Base-by-base conservation (phyloP, 1,140 invertebrate species). In the Spodoptera litura region DNA sequence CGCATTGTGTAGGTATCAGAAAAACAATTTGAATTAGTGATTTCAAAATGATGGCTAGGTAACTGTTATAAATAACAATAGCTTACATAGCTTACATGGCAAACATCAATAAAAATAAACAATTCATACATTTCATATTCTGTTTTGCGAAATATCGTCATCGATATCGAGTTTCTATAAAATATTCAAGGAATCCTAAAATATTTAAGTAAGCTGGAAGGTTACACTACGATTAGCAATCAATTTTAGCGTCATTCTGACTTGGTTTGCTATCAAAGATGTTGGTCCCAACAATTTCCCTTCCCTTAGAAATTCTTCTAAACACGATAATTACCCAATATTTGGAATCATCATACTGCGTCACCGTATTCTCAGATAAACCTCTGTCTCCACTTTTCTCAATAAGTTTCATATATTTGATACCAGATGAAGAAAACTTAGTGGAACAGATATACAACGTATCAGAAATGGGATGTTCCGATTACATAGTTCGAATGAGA, bases 381-480 rank as follows among this genome's bases (percentile, higher is more conserved):
- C 56, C 80, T n/a, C 73, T 89, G 4, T 55, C 81, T 8, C 70
- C 89, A 10, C 62, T 62, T 13, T 59, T 84, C 44, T 51, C 79
- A n/a, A 81, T 78, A n/a, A 85, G 78, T 81, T 86, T 83, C 75
- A 87, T 85, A 20, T 85, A 84, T 62, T 84, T 93, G 44, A 53
- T 70, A 78, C 76, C 84, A 9, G 35, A 87, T 84, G 71, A 80
- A 59, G 78, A 85, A 27, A 80, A 82, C 71, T 74, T 93, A 2
- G 52, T 77, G 11, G 55, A 88, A 13, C 68, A 83, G 44, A 79
- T 93, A 75, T 74, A 90, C 2, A 58, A 86, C 13, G 87, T 87
- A 13, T 90, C 89, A 0, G 91, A 94, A 78, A 86, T 76, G 31
- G 92, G 91, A 3, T 94, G 93, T 82, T 92, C 91, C 4, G 92